These are phyloP conservation scores for Amphilophus citrinellus DNA, from an alignment of 2,113 vertebrate species.

Conservation along the genomic window DNA sequence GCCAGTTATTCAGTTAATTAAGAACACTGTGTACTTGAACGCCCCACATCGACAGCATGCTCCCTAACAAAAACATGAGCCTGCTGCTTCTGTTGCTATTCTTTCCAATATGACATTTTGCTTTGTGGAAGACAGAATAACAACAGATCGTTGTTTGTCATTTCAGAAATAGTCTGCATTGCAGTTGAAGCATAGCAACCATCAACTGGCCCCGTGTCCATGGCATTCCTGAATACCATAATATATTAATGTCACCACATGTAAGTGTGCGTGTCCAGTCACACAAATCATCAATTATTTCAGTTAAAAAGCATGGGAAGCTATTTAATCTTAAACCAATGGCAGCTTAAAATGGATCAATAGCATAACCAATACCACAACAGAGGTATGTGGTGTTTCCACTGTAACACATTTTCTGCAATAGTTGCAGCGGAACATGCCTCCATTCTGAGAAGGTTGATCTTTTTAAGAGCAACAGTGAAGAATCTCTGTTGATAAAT, in stretches of 20 bases:
- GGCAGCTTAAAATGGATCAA: background rate
- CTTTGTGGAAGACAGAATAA: background rate
- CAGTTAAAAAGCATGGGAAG: background rate
- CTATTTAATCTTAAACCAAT: background rate
- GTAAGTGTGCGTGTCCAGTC: background rate
- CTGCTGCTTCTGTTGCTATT: background rate
- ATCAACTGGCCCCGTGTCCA: conserved; percentile 39
- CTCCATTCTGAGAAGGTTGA: no score
- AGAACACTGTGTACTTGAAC: conserved; percentile 9
- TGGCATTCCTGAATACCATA: conserved; percentile 49
- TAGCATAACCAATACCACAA: background rate
- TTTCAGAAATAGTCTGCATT: conserved; percentile 53
- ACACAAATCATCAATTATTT: background rate
- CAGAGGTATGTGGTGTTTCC: no score
- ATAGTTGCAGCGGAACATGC: no score
- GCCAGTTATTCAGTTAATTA: background rate
- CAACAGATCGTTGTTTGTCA: conserved; percentile 54
- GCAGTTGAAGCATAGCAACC: conserved; percentile 20
- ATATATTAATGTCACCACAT: conserved; percentile 29
- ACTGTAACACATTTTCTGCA: no score
- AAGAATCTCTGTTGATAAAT: no score
- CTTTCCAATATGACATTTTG: conserved; percentile 10
- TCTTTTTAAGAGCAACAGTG: no score
- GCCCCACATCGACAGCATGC: background rate
- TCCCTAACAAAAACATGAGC: background rate